A percentile compares a stretch with the other conserved stretches of the same genome.
Evolutionary conservation across 2,888 invertebrate genomes (phyloP).

Genomic region (Napeogenes inachia): DNA sequence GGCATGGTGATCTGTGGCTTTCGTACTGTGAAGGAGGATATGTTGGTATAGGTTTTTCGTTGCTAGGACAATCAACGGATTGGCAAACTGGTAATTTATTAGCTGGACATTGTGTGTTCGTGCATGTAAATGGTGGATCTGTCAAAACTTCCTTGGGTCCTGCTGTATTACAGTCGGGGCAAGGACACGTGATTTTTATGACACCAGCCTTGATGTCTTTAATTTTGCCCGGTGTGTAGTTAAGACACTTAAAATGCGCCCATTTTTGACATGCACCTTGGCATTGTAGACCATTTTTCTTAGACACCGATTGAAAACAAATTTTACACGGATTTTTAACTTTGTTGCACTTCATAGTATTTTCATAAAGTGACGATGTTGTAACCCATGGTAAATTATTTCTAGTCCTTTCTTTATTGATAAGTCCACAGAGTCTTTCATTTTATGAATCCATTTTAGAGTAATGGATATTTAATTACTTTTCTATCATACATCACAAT

Average conservation of each 20-base stretch:
- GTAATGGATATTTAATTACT: not conserved
- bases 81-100: constrained; percentile 29
- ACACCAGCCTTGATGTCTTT: constrained; percentile 48
- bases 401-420: not conserved
- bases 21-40: constrained; percentile 15
- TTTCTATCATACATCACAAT: too few relatives aligned
- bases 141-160: constrained; percentile 32
- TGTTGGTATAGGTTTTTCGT: constrained; percentile 22
- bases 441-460: not conserved
- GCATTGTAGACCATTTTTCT: constrained; percentile 51
- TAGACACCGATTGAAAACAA: constrained; percentile 42
- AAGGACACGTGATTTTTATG: constrained; percentile 50
- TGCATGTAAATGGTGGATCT: constrained; percentile 36
- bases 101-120: constrained; percentile 37
- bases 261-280: constrained; percentile 54
- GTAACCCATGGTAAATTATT: not conserved
- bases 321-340: constrained; percentile 54
- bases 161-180: constrained; percentile 44
- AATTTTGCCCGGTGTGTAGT: constrained; percentile 50
- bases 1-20: not conserved
- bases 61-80: constrained; percentile 30
- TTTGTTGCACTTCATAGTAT: constrained; percentile 28
- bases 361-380: constrained; percentile 7
- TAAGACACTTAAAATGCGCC: constrained; percentile 51
- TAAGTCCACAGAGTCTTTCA: not conserved